phyloP scores from a whole-genome alignment of 2,888 invertebrate species.

The Dendrolimus houi region DNA sequence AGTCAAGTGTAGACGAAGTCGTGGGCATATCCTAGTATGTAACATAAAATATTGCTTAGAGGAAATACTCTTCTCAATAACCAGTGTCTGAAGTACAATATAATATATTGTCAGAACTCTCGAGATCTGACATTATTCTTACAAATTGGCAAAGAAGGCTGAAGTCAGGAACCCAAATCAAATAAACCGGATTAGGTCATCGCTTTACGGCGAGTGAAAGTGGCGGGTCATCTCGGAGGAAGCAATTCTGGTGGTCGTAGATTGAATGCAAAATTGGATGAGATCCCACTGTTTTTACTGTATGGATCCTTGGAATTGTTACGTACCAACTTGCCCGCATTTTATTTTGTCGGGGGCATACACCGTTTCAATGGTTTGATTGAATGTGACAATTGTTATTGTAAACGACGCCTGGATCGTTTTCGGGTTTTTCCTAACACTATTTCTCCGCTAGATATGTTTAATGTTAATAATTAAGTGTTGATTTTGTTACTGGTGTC shows the following conservation, averaged over 20 bases:
- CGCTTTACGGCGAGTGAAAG: slow-evolving; percentile 68
- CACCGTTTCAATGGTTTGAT: slow-evolving; percentile 62
- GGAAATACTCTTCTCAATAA: no score
- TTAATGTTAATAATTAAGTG: slow-evolving; percentile 16
- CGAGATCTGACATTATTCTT: slow-evolving; percentile 40
- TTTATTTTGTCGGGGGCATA: slow-evolving; percentile 58
- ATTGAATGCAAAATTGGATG: slow-evolving; percentile 76
- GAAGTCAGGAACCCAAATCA: slow-evolving; percentile 66
- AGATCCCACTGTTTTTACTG: slow-evolving; percentile 69
- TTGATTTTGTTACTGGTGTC: background rate
- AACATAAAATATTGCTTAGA: no score
- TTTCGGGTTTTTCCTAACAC: slow-evolving; percentile 39
- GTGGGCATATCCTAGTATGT: no score
- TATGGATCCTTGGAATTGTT: slow-evolving; percentile 55
- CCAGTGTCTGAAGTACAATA: no score
- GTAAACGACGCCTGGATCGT: slow-evolving; percentile 46
- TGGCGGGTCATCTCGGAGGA: slow-evolving; percentile 71
- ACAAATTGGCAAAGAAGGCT: slow-evolving; percentile 58
- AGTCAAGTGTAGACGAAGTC: no score
- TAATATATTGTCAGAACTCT: background rate
- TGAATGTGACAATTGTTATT: slow-evolving; percentile 71
- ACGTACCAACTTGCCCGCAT: slow-evolving; percentile 44
- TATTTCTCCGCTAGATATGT: slow-evolving; percentile 32
- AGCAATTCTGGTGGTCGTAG: slow-evolving; percentile 72
- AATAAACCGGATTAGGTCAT: slow-evolving; percentile 74